phyloP scores from a whole-genome alignment of 1,140 invertebrate species.

The Cotesia typhae region DNA sequence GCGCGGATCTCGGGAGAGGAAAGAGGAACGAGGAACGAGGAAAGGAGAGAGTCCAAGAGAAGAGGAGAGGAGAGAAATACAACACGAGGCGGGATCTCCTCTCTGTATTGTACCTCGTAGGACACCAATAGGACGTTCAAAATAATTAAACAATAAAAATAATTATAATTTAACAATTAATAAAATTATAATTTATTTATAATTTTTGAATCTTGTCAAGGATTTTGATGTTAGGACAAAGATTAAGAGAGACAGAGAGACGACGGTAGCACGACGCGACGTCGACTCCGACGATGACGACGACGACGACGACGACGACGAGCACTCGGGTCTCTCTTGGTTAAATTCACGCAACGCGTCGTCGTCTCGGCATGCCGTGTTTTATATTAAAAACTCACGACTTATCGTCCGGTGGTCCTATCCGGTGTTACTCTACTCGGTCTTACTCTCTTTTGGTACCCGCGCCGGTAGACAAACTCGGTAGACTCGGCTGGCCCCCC shows the following conservation, averaged over 20 bases:
- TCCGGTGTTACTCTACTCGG: too few relatives aligned
- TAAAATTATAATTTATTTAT: too few relatives aligned
- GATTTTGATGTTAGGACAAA: too few relatives aligned
- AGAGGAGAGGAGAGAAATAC: constrained; percentile 9
- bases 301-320: constrained; percentile 30
- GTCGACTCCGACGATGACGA: constrained; percentile 19
- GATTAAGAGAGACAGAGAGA: constrained; percentile 16
- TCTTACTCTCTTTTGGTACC: constrained; percentile 56
- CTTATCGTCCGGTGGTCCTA: constrained; percentile 45
- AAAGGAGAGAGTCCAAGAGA: background rate
- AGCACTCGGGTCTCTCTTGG: constrained; percentile 17
- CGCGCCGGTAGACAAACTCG: constrained; percentile 64
- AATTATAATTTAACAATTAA: too few relatives aligned
- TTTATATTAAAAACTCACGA: constrained; percentile 31
- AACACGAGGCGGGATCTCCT: constrained; percentile 16
- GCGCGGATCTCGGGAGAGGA: background rate
- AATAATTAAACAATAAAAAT: background rate
- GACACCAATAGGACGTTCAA: too few relatives aligned
- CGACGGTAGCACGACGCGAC: constrained; percentile 31
- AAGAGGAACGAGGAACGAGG: background rate
- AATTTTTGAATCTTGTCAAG: too few relatives aligned
- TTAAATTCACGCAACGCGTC: constrained; percentile 30
- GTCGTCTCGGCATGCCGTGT: constrained; percentile 33
- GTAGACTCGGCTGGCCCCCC: constrained; percentile 59
- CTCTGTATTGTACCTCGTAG: too few relatives aligned